phyloP scores from a whole-genome alignment of 1,140 invertebrate genomes.

The Neotoxoptera formosana region DNA sequence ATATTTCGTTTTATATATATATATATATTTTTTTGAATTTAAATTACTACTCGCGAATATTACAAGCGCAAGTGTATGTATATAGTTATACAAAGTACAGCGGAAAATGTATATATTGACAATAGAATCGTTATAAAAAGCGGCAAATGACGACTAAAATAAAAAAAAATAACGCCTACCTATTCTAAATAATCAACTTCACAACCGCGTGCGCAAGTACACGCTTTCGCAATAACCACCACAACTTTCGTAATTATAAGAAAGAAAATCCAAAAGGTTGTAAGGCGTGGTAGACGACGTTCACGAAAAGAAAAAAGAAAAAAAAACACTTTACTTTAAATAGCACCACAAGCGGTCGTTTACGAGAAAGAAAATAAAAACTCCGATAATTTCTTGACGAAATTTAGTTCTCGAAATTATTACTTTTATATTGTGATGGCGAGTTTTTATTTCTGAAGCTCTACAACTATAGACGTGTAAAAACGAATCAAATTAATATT shows the following conservation, averaged over 20 bases:
- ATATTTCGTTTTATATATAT: neutral
- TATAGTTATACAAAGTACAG: neutral
- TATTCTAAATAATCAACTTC: constrained; percentile 4
- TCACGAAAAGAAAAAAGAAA: neutral
- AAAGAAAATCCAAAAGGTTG: neutral
- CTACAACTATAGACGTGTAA: neutral
- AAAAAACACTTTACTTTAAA: neutral
- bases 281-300: neutral
- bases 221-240: neutral
- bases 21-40: constrained; percentile 1
- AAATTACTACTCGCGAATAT: neutral
- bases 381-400: constrained; percentile 5
- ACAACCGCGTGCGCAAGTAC: neutral
- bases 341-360: neutral
- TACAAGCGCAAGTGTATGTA: neutral
- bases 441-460: neutral
- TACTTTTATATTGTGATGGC: neutral
- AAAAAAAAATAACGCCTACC: neutral
- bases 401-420: constrained; percentile 16
- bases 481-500: neutral
- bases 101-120: neutral
- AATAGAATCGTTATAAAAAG: neutral
- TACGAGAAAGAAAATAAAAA: neutral
- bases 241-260: constrained; percentile 31
- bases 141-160: neutral